Conservation (phyloP, 2,797 vertebrate species). For the Xenops minutus region DNA sequence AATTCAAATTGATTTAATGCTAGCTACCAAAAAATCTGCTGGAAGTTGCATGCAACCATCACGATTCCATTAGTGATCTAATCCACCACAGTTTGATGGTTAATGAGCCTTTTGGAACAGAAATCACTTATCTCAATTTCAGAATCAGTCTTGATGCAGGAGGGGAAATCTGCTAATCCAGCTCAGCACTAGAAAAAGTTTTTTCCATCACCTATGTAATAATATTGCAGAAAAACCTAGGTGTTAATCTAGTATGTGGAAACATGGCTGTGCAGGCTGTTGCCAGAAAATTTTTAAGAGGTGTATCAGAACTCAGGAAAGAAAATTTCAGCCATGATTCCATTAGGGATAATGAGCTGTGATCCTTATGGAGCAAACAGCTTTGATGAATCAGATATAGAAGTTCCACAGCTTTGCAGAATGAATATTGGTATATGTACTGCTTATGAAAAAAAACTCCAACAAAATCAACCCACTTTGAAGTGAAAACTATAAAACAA, state of each 20-base stretch:
- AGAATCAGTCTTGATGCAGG: not conserved
- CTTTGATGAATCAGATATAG: not conserved
- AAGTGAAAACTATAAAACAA: not conserved
- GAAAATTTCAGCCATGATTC: not conserved
- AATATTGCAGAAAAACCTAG: not conserved
- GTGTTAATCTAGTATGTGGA: not conserved
- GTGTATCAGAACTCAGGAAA: not conserved
- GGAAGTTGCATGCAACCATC: not conserved
- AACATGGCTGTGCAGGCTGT: not conserved
- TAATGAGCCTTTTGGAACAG: constrained; percentile 30
- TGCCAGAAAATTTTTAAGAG: not conserved
- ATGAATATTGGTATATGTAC: not conserved
- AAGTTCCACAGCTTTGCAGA: not conserved
- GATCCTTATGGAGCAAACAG: not conserved
- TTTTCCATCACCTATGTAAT: not conserved
- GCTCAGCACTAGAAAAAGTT: not conserved
- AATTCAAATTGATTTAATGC: constrained; percentile 34
- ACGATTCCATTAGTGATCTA: constrained; percentile 31
- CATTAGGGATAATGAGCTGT: not conserved
- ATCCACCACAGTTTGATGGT: not conserved
- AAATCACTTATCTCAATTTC: constrained; percentile 30
- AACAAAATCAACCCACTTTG: not conserved
- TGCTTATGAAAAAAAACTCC: not conserved
- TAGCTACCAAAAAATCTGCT: constrained; percentile 10
- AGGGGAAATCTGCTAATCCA: not conserved